A percentile compares a stretch with the other conserved stretches of the same genome.
These are phyloP conservation scores for Delphinus delphis DNA, from an alignment of 2,113 vertebrate species.

Conservation along the genomic window DNA sequence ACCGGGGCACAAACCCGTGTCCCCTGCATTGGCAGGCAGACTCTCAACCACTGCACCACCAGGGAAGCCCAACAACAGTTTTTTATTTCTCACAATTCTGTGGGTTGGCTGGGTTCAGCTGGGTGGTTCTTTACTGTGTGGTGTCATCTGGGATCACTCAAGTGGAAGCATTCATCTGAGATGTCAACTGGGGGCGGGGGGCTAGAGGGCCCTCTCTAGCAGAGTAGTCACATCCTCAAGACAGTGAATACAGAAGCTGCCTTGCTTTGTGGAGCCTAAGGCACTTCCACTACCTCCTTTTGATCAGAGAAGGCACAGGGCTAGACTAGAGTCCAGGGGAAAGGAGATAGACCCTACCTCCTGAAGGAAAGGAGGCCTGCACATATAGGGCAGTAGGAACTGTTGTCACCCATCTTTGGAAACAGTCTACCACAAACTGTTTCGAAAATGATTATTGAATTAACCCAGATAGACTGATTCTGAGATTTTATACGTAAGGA, in stretches of 20 bases:
- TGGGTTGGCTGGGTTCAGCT: neutral
- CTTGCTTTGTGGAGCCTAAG: neutral
- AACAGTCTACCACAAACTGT: neutral
- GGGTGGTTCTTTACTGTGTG: neutral
- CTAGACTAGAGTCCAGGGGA: neutral
- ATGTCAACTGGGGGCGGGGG: neutral
- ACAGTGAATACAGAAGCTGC: neutral
- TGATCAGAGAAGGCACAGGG: neutral
- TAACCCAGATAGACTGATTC: neutral
- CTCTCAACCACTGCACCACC: too few relatives aligned
- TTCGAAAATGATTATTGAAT: neutral
- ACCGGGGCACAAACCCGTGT: too few relatives aligned
- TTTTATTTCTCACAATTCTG: neutral
- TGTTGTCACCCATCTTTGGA: neutral
- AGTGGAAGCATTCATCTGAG: neutral
- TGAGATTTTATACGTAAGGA: constrained; percentile 11
- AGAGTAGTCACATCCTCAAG: neutral
- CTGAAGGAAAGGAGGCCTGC: neutral
- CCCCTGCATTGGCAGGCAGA: too few relatives aligned
- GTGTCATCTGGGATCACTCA: neutral
- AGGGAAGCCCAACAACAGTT: neutral
- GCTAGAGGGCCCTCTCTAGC: neutral
- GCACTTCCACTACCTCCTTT: neutral
- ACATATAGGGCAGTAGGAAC: neutral
- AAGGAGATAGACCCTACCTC: neutral